Evolutionary conservation across 1,140 invertebrate genomes (phyloP).

Genomic region (Yoshiicerus persimilis): DNA sequence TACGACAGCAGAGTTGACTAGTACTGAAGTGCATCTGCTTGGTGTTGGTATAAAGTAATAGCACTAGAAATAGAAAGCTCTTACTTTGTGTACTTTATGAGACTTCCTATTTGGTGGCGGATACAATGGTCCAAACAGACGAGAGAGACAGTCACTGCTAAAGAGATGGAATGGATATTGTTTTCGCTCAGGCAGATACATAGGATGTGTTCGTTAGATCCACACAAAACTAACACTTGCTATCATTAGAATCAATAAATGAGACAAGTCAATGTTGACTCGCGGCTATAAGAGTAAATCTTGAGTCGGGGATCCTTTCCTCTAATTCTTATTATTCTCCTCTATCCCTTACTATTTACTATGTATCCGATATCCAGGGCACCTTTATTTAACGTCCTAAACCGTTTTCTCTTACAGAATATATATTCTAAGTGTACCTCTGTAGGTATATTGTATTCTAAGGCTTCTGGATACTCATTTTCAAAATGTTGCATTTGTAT

Average conservation of each 20-base stretch:
- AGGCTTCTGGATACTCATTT: too few species aligned
- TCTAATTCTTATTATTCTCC: neutral
- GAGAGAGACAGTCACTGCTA: neutral
- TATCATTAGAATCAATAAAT: constrained; percentile 49
- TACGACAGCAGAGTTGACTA: neutral
- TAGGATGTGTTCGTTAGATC: neutral
- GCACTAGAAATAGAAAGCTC: neutral
- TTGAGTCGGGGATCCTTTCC: neutral
- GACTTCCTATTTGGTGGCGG: neutral
- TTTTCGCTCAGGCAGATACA: neutral
- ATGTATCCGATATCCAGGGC: neutral
- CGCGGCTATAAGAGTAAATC: constrained; percentile 34
- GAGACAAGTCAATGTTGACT: constrained; percentile 44
- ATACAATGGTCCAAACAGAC: neutral
- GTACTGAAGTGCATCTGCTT: neutral
- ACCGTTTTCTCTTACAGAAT: neutral
- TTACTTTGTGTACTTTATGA: constrained; percentile 6
- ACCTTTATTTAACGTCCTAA: neutral
- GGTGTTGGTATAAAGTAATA: neutral
- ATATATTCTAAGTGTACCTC: neutral
- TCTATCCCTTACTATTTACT: neutral
- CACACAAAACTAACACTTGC: neutral
- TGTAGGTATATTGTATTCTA: neutral
- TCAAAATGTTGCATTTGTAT: neutral
- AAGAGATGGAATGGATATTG: constrained; percentile 1